Evolutionary conservation across 2,113 vertebrate species (phyloP), one percentile per base, ranked within the genome.

Genomic region (Cnemophilus loriae): DNA sequence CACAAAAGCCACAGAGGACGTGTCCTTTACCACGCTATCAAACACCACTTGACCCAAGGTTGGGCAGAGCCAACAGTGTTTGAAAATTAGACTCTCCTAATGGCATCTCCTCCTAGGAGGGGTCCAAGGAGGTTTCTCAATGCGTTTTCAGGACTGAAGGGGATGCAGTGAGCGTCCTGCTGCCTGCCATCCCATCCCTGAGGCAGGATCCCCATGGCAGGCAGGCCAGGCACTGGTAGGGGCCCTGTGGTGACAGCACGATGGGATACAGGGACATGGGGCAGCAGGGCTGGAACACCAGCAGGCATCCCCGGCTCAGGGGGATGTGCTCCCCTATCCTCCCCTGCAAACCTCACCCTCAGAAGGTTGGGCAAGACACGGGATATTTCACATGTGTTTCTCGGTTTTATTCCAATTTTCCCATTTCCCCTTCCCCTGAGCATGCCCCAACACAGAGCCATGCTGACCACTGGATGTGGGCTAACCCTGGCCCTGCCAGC

Each of bases 171-270:
- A 53, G 6, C 0, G 0, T 41, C 33, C 2, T 1, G 9, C 50
- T 26, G 32, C 8, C 53, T 60, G 56, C 42, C 76, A 41, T 9
- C 63, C 85, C 4, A 0, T 6, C 19, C 8, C 50, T 5, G 10
- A 24, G 56, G 75, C 67, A 59, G 28, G 33, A 42, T 20, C 9
- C 32, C 63, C 1, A 0, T 1, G 27, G 28, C n/a, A 35, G 46
- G 18, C 52, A 77, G 35, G 17, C 9, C 64, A n/a, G 63, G 67
- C 50, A 21, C 55, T 7, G 9, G 1, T 18, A 39, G 65, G 60
- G 21, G 71, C n/a, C 33, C 23, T 1, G 0, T 1, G 2, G 82
- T 13, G 28, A 23, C 1, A 3, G 20, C 13, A 2, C 0, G 4
- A 5, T 2, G 6, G 28, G 35, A 4, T 6, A 3, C 3, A 12